Conservation (phyloP, 1,140 invertebrate species). For the Philopotamus ludificatus region DNA sequence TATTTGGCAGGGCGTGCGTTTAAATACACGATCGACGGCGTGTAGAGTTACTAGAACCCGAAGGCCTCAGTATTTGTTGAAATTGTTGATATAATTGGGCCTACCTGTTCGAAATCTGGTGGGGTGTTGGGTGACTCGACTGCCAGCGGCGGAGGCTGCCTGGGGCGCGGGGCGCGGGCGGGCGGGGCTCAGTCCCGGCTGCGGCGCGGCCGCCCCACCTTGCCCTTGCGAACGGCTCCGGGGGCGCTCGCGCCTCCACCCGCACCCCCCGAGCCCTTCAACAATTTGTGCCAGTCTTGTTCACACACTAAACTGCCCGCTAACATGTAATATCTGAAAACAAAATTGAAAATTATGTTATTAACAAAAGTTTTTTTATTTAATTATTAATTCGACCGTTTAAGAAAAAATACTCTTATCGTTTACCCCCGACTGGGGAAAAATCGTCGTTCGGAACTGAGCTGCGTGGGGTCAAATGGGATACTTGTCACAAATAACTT, state of each 20-base stretch:
- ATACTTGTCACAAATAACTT: conserved; percentile 29
- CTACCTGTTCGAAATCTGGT: conserved; percentile 41
- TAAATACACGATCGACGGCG: no score
- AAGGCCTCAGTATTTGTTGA: no score
- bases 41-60: no score
- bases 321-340: conserved; percentile 75
- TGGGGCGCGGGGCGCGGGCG: conserved; percentile 40
- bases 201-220: conserved; percentile 59
- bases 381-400: not conserved
- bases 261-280: conserved; percentile 67
- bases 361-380: not conserved
- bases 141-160: conserved; percentile 45
- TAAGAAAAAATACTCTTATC: not conserved
- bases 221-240: conserved; percentile 76
- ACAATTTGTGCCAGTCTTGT: conserved; percentile 88
- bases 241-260: conserved; percentile 59
- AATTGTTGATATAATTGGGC: no score
- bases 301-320: conserved; percentile 85
- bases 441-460: conserved; percentile 33
- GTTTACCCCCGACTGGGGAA: conserved; percentile 15
- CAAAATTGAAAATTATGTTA: not conserved
- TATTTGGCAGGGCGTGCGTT: no score
- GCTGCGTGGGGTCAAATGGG: conserved; percentile 20
- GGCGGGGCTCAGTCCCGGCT: conserved; percentile 55
- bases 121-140: conserved; percentile 43